phyloP scores from a whole-genome alignment of 2,888 invertebrate species.

The Eurytoma adleriae region DNA sequence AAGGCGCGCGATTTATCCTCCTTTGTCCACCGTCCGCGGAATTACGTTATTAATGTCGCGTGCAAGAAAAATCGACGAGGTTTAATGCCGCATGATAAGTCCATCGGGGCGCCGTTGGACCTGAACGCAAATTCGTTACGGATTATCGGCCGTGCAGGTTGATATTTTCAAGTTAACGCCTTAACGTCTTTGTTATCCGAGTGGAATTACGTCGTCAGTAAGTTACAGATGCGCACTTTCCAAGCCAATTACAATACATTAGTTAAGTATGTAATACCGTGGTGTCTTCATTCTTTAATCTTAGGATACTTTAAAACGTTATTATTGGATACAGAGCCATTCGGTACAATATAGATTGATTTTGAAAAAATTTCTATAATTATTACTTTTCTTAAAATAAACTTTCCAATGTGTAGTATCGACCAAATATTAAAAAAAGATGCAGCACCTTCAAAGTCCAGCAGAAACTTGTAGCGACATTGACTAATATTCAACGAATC shows the following conservation, averaged over 20 bases:
- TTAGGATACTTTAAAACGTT: too few species aligned
- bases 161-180: not conserved
- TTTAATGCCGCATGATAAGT: not conserved
- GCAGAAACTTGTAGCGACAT: too few species aligned
- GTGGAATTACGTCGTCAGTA: not conserved
- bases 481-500: too few species aligned
- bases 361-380: too few species aligned
- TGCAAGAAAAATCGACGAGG: not conserved
- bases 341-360: too few species aligned
- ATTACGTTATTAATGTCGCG: slow-evolving; percentile 28
- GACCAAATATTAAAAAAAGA: too few species aligned
- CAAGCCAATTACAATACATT: not conserved
- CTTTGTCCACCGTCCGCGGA: slow-evolving; percentile 7
- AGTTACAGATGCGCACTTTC: not conserved
- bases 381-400: too few species aligned
- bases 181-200: not conserved
- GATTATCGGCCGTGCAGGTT: slow-evolving; percentile 13
- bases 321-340: too few species aligned
- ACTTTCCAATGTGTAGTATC: too few species aligned
- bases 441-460: too few species aligned
- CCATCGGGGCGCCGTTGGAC: not conserved
- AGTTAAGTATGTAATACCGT: not conserved
- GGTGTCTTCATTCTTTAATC: too few species aligned
- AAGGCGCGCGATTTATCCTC: slow-evolving; percentile 36
- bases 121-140: slow-evolving; percentile 4